A percentile compares a stretch with the other conserved stretches of the same genome.
Conservation (phyloP, 2,113 vertebrate genomes). For the Marcusenius ussheri region DNA sequence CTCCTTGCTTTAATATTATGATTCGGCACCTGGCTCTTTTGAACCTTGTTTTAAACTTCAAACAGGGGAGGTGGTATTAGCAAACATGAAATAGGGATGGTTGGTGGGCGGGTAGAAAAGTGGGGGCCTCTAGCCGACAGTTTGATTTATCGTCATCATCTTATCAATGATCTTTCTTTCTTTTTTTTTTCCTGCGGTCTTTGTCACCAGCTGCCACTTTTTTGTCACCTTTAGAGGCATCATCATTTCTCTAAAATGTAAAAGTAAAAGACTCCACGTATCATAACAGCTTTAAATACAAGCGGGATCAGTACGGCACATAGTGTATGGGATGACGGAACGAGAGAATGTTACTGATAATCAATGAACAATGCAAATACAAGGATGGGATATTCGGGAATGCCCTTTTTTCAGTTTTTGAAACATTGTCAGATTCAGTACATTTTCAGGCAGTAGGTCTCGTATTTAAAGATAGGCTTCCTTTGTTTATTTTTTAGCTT, state of each 20-base stretch:
- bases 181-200: conserved; percentile 41
- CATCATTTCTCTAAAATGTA: conserved; percentile 84
- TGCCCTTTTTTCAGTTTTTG: conserved; percentile 72
- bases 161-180: conserved; percentile 69
- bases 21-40: conserved; percentile 93
- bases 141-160: conserved; percentile 82
- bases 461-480: conserved; percentile 21
- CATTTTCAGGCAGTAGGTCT: background rate
- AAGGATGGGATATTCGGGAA: conserved; percentile 57
- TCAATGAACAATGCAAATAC: conserved; percentile 62
- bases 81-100: conserved; percentile 75
- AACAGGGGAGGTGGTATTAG: conserved; percentile 74
- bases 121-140: conserved; percentile 56
- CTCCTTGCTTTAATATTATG: conserved; percentile 90
- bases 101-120: conserved; percentile 44
- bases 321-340: conserved; percentile 67
- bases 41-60: conserved; percentile 94
- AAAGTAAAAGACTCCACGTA: conserved; percentile 81
- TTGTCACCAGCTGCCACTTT: conserved; percentile 82
- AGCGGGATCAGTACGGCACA: conserved; percentile 68
- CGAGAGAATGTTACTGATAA: conserved; percentile 65
- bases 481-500: background rate
- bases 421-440: background rate
- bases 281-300: conserved; percentile 81
- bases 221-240: conserved; percentile 85